A percentile compares a stretch with the other conserved stretches of the same genome.
These are phyloP conservation scores for Bostrychus sinensis DNA, from an alignment of 2,113 vertebrate genomes.

Conservation along the genomic window DNA sequence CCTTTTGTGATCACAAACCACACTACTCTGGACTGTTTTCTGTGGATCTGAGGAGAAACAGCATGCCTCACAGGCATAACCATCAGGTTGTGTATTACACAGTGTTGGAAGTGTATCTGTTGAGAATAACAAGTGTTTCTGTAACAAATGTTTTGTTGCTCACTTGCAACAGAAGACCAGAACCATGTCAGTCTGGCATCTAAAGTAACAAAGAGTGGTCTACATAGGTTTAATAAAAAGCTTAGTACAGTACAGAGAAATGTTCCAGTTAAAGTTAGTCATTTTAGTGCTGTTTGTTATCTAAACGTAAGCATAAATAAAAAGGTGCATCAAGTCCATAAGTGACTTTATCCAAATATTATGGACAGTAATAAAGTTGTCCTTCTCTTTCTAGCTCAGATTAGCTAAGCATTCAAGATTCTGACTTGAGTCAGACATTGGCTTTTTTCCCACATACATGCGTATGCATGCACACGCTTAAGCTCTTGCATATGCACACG, in stretches of 20 bases:
- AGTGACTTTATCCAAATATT: conserved; percentile 39
- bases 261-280: conserved; percentile 52
- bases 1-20: conserved; percentile 35
- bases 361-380: conserved; percentile 44
- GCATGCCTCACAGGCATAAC: conserved; percentile 36
- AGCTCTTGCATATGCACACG: conserved; percentile 70
- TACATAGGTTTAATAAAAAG: conserved; percentile 26
- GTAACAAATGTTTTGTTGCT: conserved; percentile 17
- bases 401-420: conserved; percentile 56
- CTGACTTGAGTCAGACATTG: conserved; percentile 49
- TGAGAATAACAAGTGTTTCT: conserved; percentile 30
- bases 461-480: conserved; percentile 71
- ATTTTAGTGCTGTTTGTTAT: conserved; percentile 43
- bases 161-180: conserved; percentile 21
- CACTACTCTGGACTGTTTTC: conserved; percentile 36
- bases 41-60: conserved; percentile 49
- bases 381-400: conserved; percentile 57
- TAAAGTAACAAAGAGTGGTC: conserved; percentile 33
- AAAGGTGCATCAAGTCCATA: conserved; percentile 55
- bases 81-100: conserved; percentile 51
- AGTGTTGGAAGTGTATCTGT: conserved; percentile 51
- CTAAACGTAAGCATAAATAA: conserved; percentile 22
- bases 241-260: conserved; percentile 33
- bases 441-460: conserved; percentile 65
- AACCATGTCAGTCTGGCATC: conserved; percentile 31